phyloP scores from a whole-genome alignment of 2,888 invertebrate genomes.

The Plemyria rubiginata region DNA sequence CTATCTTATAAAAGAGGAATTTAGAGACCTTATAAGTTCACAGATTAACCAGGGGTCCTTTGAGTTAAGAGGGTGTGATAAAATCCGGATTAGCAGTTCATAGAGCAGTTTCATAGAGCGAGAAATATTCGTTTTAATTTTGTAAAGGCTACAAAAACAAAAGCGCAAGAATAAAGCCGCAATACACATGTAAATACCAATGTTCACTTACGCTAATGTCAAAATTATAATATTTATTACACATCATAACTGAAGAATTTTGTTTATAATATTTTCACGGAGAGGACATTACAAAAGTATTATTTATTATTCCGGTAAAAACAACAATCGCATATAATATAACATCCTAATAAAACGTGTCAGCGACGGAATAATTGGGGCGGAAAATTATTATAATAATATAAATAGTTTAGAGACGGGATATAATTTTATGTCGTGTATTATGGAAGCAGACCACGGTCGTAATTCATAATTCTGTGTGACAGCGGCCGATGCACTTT shows the following conservation, averaged over 20 bases:
- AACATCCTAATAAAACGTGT: slow-evolving; percentile 78
- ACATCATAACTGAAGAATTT: slow-evolving; percentile 50
- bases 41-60: slow-evolving; percentile 1
- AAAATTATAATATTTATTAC: slow-evolving; percentile 61
- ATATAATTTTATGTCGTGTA: slow-evolving; percentile 77
- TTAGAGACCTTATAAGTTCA: slow-evolving; percentile 3
- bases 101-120: no score
- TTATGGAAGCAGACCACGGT: slow-evolving; percentile 68
- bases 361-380: slow-evolving; percentile 79
- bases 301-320: slow-evolving; percentile 66
- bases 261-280: slow-evolving; percentile 71
- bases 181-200: slow-evolving; percentile 58
- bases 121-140: no score
- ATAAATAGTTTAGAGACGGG: slow-evolving; percentile 81
- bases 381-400: slow-evolving; percentile 82
- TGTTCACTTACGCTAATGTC: slow-evolving; percentile 58
- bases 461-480: slow-evolving; percentile 76
- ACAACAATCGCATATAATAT: slow-evolving; percentile 74
- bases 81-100: slow-evolving; percentile 54
- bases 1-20: background rate
- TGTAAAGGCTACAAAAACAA: background rate
- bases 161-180: slow-evolving; percentile 48
- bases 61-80: slow-evolving; percentile 45
- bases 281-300: slow-evolving; percentile 64
- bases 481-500: slow-evolving; percentile 46